These are phyloP conservation scores for Malaclemys terrapin DNA, from an alignment of 2,113 vertebrate species.

Conservation along the genomic window DNA sequence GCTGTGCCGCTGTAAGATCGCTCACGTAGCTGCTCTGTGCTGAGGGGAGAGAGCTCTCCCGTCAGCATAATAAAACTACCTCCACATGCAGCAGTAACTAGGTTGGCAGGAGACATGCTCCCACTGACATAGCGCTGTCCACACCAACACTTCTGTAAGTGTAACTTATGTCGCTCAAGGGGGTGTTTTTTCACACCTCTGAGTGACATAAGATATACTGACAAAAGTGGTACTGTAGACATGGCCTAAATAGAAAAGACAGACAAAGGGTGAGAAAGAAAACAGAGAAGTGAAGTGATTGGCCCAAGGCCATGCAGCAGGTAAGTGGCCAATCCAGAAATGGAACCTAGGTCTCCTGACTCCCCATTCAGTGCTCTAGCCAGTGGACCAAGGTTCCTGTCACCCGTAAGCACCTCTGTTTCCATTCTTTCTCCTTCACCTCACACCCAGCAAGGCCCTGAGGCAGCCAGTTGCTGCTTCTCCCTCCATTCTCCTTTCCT, in stretches of 20 bases:
- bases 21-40: too few species aligned
- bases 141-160: too few species aligned
- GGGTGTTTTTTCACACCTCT: too few species aligned
- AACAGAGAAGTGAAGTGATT: not conserved
- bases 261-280: not conserved
- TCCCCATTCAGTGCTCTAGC: not conserved
- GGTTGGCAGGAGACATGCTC: too few species aligned
- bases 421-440: not conserved
- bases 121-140: too few species aligned
- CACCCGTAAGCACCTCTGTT: not conserved
- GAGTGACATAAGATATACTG: too few species aligned
- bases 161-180: too few species aligned
- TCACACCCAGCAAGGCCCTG: not conserved
- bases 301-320: not conserved
- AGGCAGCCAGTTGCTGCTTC: not conserved
- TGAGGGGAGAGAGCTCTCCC: too few species aligned
- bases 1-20: too few species aligned
- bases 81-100: too few species aligned
- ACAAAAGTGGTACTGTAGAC: too few species aligned
- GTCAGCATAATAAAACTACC: too few species aligned
- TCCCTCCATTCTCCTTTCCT: conserved; percentile 5
- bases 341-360: not conserved
- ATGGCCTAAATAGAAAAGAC: not conserved
- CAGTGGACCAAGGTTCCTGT: not conserved
- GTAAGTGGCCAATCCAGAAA: not conserved